A percentile compares a stretch with the other conserved stretches of the same genome.
Evolutionary conservation across 2,888 invertebrate species (phyloP).

Genomic region (Netelia virgata): DNA sequence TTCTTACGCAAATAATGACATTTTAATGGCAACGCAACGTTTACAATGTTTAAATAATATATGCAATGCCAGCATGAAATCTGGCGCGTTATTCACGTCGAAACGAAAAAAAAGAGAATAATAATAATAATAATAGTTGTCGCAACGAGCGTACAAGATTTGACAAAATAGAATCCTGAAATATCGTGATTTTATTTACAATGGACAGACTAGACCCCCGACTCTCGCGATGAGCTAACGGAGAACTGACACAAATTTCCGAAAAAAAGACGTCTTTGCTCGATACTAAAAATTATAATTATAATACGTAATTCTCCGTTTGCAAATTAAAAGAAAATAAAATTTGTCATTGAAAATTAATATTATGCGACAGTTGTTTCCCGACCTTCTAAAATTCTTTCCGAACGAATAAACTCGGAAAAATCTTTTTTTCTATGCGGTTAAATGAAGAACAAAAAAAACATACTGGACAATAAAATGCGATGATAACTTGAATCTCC

Average conservation of each 20-base stretch:
- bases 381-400: slow-evolving; percentile 12
- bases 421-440: background rate
- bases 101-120: slow-evolving; percentile 39
- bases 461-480: background rate
- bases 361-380: slow-evolving; percentile 42
- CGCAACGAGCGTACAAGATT: slow-evolving; percentile 16
- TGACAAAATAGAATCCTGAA: slow-evolving; percentile 54
- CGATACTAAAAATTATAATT: background rate
- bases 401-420: background rate
- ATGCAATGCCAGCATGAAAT: slow-evolving; percentile 42
- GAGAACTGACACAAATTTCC: slow-evolving; percentile 30
- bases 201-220: slow-evolving; percentile 76
- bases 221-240: slow-evolving; percentile 59
- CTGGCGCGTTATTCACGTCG: slow-evolving; percentile 44
- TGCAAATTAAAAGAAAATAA: background rate
- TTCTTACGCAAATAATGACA: slow-evolving; percentile 79
- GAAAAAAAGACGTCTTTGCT: background rate
- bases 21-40: slow-evolving; percentile 80
- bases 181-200: slow-evolving; percentile 76
- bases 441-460: slow-evolving; percentile 15
- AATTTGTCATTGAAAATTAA: slow-evolving; percentile 21
- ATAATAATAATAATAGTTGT: background rate
- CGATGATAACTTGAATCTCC: background rate
- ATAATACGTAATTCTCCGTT: background rate
- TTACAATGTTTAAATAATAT: slow-evolving; percentile 73